A percentile compares a stretch with the other conserved stretches of the same genome.
These are phyloP conservation scores for Gymnosoma rotundatum DNA, from an alignment of 2,888 invertebrate species.

Conservation along the genomic window DNA sequence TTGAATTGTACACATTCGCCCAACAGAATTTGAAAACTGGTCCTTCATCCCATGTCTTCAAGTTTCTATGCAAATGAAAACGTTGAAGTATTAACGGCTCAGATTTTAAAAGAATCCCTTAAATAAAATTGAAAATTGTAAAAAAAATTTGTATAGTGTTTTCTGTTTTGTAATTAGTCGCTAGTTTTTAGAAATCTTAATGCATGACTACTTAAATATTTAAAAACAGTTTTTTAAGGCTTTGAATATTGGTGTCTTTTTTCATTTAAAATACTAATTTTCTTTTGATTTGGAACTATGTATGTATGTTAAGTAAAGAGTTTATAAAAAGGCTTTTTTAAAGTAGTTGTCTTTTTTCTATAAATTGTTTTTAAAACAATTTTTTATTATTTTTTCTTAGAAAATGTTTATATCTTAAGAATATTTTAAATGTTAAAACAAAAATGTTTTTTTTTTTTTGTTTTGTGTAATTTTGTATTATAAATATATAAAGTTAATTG, in stretches of 20 bases:
- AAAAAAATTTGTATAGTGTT: too few relatives aligned
- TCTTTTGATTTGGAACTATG: slow-evolving; percentile 36
- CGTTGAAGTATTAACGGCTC: too few relatives aligned
- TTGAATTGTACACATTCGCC: too few relatives aligned
- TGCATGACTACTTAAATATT: slow-evolving; percentile 17
- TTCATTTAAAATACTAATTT: neutral
- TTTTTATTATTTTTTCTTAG: slow-evolving; percentile 31
- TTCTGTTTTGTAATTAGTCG: neutral
- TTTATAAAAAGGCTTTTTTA: slow-evolving; percentile 48
- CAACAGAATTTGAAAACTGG: too few relatives aligned
- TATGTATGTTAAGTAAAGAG: neutral
- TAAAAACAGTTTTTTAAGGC: slow-evolving; percentile 38
- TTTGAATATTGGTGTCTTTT: slow-evolving; percentile 33
- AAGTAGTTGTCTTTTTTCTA: slow-evolving; percentile 25
- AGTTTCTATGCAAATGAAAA: too few relatives aligned
- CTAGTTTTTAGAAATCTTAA: neutral
- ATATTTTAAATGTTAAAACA: slow-evolving; percentile 29
- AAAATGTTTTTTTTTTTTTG: slow-evolving; percentile 15
- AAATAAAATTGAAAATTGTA: slow-evolving; percentile 38
- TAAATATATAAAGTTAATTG: slow-evolving; percentile 12
- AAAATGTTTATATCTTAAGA: slow-evolving; percentile 33
- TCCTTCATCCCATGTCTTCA: too few relatives aligned
- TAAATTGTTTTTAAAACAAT: slow-evolving; percentile 61
- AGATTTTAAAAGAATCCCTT: neutral
- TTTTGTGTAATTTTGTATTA: slow-evolving; percentile 14